These are phyloP conservation scores for Myoxocephalus aenaeus DNA, from an alignment of 2,797 vertebrate species.

Conservation along the genomic window DNA sequence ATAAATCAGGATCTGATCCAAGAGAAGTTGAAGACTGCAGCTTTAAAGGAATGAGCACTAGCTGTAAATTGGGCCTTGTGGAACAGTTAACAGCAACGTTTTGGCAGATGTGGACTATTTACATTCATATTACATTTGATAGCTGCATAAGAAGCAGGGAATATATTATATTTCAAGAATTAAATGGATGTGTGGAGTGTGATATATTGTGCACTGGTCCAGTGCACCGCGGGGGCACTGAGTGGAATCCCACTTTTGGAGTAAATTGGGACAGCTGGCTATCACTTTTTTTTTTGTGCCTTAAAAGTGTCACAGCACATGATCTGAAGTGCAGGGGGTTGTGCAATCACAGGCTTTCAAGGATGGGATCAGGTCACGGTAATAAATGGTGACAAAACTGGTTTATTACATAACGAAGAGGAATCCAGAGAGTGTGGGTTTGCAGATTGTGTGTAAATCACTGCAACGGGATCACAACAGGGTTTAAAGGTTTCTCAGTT, in stretches of 20 bases:
- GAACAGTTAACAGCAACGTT: not conserved
- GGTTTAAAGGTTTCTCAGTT: not conserved
- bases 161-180: slow-evolving; percentile 17
- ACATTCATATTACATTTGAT: slow-evolving; percentile 6
- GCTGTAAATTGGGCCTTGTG: not conserved
- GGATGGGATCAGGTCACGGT: slow-evolving; percentile 10
- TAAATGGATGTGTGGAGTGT: slow-evolving; percentile 14
- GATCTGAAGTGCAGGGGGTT: slow-evolving; percentile 37
- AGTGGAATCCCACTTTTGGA: slow-evolving; percentile 32
- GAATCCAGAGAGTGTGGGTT: slow-evolving; percentile 14
- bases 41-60: not conserved
- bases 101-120: slow-evolving; percentile 25
- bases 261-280: slow-evolving; percentile 29
- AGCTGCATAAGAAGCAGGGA: not conserved
- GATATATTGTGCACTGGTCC: slow-evolving; percentile 29
- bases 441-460: slow-evolving; percentile 18
- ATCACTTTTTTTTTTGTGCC: slow-evolving; percentile 19
- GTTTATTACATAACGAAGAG: slow-evolving; percentile 46
- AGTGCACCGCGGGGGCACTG: slow-evolving; percentile 12
- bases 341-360: slow-evolving; percentile 28
- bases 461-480: slow-evolving; percentile 1
- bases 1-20: slow-evolving; percentile 25
- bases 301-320: slow-evolving; percentile 29
- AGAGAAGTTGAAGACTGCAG: slow-evolving; percentile 3
- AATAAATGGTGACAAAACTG: slow-evolving; percentile 52